Evolutionary conservation across 1,140 invertebrate species (phyloP), one percentile per base, ranked within the genome.

Genomic region (Protaetia brevitarsis): DNA sequence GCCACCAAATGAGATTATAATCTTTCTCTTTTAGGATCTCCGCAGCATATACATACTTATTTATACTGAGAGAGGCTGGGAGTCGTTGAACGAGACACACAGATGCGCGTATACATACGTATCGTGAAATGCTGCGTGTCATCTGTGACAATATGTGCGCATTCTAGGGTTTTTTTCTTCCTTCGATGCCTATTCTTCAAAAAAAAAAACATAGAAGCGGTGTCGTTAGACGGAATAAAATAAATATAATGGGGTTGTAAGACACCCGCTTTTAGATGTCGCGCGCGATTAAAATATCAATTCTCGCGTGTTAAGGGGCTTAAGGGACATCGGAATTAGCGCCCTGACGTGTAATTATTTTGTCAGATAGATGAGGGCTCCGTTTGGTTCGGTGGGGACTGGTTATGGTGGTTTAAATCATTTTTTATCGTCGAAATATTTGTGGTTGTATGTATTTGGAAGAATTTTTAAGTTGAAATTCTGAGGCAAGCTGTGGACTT

Each of bases 271-370:
- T 51, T 51, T 19, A 62, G 21, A 62, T 62, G 59, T 62, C 59
- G 37, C 27, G n/a, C n/a, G 16, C 59, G 59, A 62, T 62, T 62
- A 62, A 62, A 62, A 36, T 36, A 36, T 62, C 59, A 62, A 34
- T 62, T 62, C 37, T 62, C n/a, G n/a, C n/a, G n/a, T n/a, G n/a
- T n/a, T n/a, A n/a, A n/a, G n/a, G n/a, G n/a, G n/a, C n/a, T n/a
- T n/a, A n/a, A n/a, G n/a, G n/a, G n/a, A n/a, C n/a, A n/a, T n/a
- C n/a, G n/a, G n/a, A n/a, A n/a, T n/a, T n/a, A n/a, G n/a, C n/a
- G n/a, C n/a, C n/a, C n/a, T n/a, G n/a, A n/a, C n/a, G n/a, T n/a
- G n/a, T n/a, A n/a, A n/a, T n/a, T n/a, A n/a, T n/a, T n/a, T n/a
- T n/a, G n/a, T n/a, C n/a, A n/a, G n/a, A n/a, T n/a, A n/a, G n/a